These are phyloP conservation scores for Dromococcyx pavoninus DNA, from an alignment of 2,797 vertebrate species.

Conservation along the genomic window DNA sequence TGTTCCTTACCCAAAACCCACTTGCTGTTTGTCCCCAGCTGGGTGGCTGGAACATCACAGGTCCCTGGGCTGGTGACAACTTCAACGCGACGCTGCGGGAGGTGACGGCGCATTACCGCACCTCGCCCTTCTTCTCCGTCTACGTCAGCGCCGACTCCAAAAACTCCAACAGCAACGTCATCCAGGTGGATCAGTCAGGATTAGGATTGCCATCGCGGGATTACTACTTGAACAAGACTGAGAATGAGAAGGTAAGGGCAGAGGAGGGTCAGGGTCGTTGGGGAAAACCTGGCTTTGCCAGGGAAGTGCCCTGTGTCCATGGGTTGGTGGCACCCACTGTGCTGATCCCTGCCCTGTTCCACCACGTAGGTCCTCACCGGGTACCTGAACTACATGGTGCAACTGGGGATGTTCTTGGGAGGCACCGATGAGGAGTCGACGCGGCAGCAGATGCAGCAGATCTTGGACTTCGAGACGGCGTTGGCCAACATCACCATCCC, in stretches of 20 bases:
- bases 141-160: conserved; percentile 95
- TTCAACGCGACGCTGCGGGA: conserved; percentile 89
- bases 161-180: conserved; percentile 94
- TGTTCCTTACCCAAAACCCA: not conserved
- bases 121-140: conserved; percentile 92
- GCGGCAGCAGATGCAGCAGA: conserved; percentile 87
- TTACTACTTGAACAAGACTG: conserved; percentile 96
- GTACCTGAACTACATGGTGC: conserved; percentile 92
- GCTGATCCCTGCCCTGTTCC: not conserved
- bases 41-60: conserved; percentile 91
- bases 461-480: conserved; percentile 89
- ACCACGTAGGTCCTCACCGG: conserved; percentile 84
- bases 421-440: conserved; percentile 80
- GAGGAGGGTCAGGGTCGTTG: rapidly evolving
- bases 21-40: conserved; percentile 74
- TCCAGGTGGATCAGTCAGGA: conserved; percentile 96
- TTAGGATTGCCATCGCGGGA: conserved; percentile 91
- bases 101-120: conserved; percentile 86
- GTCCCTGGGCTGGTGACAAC: conserved; percentile 83
- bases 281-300: not conserved
- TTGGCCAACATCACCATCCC: conserved; percentile 95
- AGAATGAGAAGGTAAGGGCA: conserved; percentile 88
- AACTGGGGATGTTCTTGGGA: conserved; percentile 89
- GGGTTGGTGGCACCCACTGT: not conserved
- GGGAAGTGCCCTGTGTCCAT: rapidly evolving